Base-by-base conservation (phyloP, 2,797 vertebrate species). In the Loriculus beryllinus region DNA sequence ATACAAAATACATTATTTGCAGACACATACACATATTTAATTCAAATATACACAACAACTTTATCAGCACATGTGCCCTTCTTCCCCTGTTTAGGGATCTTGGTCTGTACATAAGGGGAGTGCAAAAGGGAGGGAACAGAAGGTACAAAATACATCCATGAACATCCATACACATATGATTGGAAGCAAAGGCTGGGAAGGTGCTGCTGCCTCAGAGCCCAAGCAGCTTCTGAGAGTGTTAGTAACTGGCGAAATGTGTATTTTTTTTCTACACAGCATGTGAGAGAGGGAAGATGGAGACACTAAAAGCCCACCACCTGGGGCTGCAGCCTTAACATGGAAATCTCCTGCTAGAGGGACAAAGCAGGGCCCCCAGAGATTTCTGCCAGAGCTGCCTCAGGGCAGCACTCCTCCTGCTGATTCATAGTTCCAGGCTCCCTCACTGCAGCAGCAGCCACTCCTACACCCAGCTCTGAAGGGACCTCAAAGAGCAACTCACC, bases 1-100 rank as follows among this genome's bases (percentile, higher is more conserved):
- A 92, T 78, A 92, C 25, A 96, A 93, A 96, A 94, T 85, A 93
- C 92, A 91, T 80, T 82, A 90, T 95, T 93, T 96, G 63, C 78
- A 92, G 79, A 96, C 80, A 94, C 87, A 60, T 82, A 95, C 63
- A 88, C 59, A 43, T 70, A 90, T 72, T 86, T 67, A 95, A 83
- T 86, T 94, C 86, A 88, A 94, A 94, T 95, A 92, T 96, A 94
- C 95, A 96, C 42, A 7, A 75, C 1, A 6, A 91, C 63, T 82
- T 51, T 74, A 79, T 82, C 16, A 31, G 91, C 85, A 95, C 91
- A 86, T 1, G 0, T 63, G 45, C 77, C 77, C 59, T 90, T 82
- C 82, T 57, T 86, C 59, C 91, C 91, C 85, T 70, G 15, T 19
- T 92, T 18, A 54, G 86, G 88, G 80, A 63, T 21, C 29, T 62